Percentiles rank a stretch among this genome's conserved stretches.
Conservation (phyloP, 2,888 invertebrate species). For the Dendrolimus houi region DNA sequence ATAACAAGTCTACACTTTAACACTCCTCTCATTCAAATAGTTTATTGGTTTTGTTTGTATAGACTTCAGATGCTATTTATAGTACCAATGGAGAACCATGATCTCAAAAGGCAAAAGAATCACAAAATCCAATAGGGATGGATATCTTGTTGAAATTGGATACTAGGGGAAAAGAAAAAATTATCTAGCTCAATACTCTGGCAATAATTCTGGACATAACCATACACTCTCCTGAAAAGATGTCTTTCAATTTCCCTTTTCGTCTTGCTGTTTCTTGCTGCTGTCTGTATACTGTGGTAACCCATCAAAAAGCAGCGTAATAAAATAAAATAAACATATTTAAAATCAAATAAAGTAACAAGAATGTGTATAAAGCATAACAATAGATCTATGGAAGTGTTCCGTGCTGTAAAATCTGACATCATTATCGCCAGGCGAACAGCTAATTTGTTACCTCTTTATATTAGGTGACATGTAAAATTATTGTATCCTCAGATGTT, state of each 20-base stretch:
- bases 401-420: conserved; percentile 53
- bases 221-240: conserved; percentile 90
- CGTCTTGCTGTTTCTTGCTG: conserved; percentile 86
- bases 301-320: conserved; percentile 80
- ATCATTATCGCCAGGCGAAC: conserved; percentile 42
- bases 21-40: conserved; percentile 16
- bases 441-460: conserved; percentile 20
- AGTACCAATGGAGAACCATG: conserved; percentile 17
- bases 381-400: conserved; percentile 59
- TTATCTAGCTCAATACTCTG: conserved; percentile 65
- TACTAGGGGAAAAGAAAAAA: conserved; percentile 43
- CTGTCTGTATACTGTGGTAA: conserved; percentile 84
- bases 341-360: conserved; percentile 67
- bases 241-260: conserved; percentile 91
- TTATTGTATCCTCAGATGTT: neutral
- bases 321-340: conserved; percentile 70
- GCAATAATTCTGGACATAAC: conserved; percentile 71
- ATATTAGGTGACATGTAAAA: conserved; percentile 12
- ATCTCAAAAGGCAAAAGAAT: conserved; percentile 1
- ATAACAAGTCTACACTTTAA: conserved; percentile 3
- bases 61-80: conserved; percentile 24
- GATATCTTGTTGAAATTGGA: conserved; percentile 26
- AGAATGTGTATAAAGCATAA: conserved; percentile 66
- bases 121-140: conserved; percentile 9
- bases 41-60: conserved; percentile 13